phyloP scores from a whole-genome alignment of 2,113 vertebrate genomes.

The Mobula birostris region DNA sequence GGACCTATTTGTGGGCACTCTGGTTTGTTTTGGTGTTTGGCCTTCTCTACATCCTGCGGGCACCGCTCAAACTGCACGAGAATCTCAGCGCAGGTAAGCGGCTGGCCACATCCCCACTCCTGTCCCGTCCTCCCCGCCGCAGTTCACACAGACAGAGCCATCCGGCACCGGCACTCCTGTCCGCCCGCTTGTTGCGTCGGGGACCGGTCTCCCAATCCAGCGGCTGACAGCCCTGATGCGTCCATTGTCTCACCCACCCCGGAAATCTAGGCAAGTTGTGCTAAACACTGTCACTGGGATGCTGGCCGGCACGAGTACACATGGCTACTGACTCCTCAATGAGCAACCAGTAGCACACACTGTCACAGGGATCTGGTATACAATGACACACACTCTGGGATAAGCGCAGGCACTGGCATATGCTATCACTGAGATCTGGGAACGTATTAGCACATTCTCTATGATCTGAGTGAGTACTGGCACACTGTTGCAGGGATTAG shows the following conservation, averaged over 20 bases:
- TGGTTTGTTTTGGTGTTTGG: slow-evolving; percentile 73
- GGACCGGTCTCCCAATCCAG: too few relatives aligned
- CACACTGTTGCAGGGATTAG: neutral
- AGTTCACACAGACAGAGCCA: too few relatives aligned
- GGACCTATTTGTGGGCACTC: slow-evolving; percentile 70
- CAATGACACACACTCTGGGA: neutral
- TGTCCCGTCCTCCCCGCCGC: neutral
- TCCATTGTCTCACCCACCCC: too few relatives aligned
- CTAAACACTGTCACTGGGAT: too few relatives aligned
- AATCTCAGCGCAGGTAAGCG: slow-evolving; percentile 75
- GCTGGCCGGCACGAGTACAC: too few relatives aligned
- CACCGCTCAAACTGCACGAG: slow-evolving; percentile 82
- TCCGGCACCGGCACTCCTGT: too few relatives aligned
- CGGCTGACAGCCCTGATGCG: too few relatives aligned
- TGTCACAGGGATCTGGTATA: neutral
- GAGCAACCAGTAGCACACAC: neutral
- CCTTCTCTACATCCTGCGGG: slow-evolving; percentile 78
- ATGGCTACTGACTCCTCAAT: too few relatives aligned
- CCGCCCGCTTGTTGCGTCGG: too few relatives aligned
- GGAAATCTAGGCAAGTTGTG: too few relatives aligned
- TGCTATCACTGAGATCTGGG: too few relatives aligned
- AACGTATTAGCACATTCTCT: neutral
- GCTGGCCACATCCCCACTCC: neutral
- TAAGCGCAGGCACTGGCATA: too few relatives aligned
- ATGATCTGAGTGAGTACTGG: neutral